A percentile compares a stretch with the other conserved stretches of the same genome.
These are phyloP conservation scores for Lagorchestes hirsutus DNA, from an alignment of 2,797 vertebrate genomes.

Conservation along the genomic window DNA sequence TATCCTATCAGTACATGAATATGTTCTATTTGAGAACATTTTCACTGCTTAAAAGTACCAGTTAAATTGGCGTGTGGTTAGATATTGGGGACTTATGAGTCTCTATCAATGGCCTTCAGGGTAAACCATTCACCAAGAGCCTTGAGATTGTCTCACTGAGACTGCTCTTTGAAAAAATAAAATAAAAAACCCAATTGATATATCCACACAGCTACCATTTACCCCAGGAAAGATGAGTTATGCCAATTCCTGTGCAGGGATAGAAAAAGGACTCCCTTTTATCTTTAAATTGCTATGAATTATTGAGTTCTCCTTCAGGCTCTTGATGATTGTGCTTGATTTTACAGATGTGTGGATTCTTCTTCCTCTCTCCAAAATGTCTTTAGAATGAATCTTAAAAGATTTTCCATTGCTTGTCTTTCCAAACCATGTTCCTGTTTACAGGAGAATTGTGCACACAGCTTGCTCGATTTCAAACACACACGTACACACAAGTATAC, in stretches of 20 bases:
- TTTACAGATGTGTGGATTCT: conserved; percentile 42
- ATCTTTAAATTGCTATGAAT: conserved; percentile 47
- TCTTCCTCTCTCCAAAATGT: neutral
- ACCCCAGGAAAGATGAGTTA: conserved; percentile 69
- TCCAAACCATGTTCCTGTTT: conserved; percentile 42
- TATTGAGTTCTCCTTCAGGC: conserved; percentile 46
- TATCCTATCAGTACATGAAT: conserved; percentile 58
- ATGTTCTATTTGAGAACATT: conserved; percentile 64
- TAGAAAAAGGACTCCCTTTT: conserved; percentile 44
- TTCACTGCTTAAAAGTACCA: conserved; percentile 69
- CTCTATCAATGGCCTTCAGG: conserved; percentile 66
- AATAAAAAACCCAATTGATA: conserved; percentile 42
- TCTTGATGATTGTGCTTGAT: conserved; percentile 31
- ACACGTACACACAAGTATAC: neutral
- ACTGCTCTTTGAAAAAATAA: conserved; percentile 35
- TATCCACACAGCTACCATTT: conserved; percentile 53
- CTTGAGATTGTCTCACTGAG: conserved; percentile 66
- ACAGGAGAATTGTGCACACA: accelerated
- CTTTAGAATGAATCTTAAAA: conserved; percentile 45
- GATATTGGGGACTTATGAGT: conserved; percentile 52
- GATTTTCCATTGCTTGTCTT: neutral
- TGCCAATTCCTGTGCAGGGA: conserved; percentile 52
- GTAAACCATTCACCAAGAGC: conserved; percentile 66
- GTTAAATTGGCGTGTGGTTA: conserved; percentile 72
- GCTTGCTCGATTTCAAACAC: neutral